Conservation (phyloP, 2,888 invertebrate species). For the Amblyjoppa fuscipennis region DNA sequence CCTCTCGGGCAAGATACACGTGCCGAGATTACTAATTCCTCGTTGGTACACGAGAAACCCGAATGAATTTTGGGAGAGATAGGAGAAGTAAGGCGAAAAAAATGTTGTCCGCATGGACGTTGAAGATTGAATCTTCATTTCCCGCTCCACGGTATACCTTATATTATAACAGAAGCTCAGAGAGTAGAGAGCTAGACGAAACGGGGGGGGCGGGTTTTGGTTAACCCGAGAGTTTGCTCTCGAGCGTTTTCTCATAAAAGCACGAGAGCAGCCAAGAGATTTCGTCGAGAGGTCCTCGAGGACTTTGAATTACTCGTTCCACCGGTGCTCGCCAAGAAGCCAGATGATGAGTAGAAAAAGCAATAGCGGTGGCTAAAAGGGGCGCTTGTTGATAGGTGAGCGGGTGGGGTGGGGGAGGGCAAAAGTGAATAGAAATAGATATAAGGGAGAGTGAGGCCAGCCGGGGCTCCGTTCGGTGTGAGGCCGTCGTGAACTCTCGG, state of each 20-base stretch:
- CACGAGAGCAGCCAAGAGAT: conserved; percentile 67
- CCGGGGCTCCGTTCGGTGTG: neutral
- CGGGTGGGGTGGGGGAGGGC: neutral
- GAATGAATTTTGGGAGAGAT: conserved; percentile 39
- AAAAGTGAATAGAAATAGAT: conserved; percentile 62
- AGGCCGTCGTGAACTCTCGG: conserved; percentile 30
- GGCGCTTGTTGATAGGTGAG: conserved; percentile 40
- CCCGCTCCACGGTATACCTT: neutral
- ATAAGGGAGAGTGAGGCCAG: conserved; percentile 14
- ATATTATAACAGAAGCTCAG: neutral
- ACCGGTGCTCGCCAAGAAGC: conserved; percentile 24
- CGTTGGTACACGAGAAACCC: conserved; percentile 26
- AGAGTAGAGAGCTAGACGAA: conserved; percentile 67
- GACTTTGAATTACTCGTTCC: conserved; percentile 52
- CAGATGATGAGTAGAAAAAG: conserved; percentile 39
- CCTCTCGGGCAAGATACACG: conserved; percentile 57
- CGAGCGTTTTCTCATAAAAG: conserved; percentile 78
- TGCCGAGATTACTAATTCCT: conserved; percentile 59
- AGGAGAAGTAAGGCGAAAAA: conserved; percentile 58
- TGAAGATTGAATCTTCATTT: conserved; percentile 5
- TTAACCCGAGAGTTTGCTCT: conserved; percentile 73
- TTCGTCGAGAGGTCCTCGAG: conserved; percentile 50
- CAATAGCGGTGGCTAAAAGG: conserved; percentile 31
- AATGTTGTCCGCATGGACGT: neutral
- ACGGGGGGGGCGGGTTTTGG: conserved; percentile 70